Base-by-base conservation (phyloP, 2,797 vertebrate species). In the Diglossa cyanea region DNA sequence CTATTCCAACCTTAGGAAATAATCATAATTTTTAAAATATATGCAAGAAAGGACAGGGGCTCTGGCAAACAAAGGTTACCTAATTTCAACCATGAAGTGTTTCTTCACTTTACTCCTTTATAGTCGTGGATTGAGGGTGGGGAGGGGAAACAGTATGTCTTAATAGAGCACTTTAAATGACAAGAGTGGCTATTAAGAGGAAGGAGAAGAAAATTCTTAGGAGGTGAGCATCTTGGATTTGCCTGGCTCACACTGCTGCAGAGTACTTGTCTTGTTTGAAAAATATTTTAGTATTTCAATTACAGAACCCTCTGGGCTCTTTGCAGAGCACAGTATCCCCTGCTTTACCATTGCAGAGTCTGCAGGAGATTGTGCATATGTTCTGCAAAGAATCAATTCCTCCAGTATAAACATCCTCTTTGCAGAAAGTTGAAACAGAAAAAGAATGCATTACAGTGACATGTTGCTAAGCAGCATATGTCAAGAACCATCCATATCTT, bases 401-500 rank as follows among this genome's bases (percentile, higher is more conserved):
- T 75, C 50, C 54, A 66, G 40, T 63, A 48, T 82, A 87, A 92
- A 48, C 67, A 92, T 66, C 33, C 33, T 60, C 72, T 73, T 37
- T 79, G 60, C 45, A 73, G 71, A 70, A 82, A 81, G 71, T 70
- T 73, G 84, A 76, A 93, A 75, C 58, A 62, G 85, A 70, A 48
- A 53, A 77, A 62, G 47, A 79, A 88, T 68, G 44, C 8, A 28
- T 67, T 68, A 72, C 31, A 26, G 31, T 55, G 71, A 20, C 28
- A 44, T 58, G 80, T 95, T 96, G 94, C 93, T 96, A 93, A 92
- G 95, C 94, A 95, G 91, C 91, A 37, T 86, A 86, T 88, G 91
- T 96, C 93, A 91, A 87, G 89, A 92, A 70, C 60, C 74, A 55
- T 78, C 80, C 93, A 66, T 84, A 26, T 55, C 74, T 96, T 90